These are phyloP conservation scores for Aptenodytes forsteri DNA, from an alignment of 2,113 vertebrate species.

Conservation along the genomic window DNA sequence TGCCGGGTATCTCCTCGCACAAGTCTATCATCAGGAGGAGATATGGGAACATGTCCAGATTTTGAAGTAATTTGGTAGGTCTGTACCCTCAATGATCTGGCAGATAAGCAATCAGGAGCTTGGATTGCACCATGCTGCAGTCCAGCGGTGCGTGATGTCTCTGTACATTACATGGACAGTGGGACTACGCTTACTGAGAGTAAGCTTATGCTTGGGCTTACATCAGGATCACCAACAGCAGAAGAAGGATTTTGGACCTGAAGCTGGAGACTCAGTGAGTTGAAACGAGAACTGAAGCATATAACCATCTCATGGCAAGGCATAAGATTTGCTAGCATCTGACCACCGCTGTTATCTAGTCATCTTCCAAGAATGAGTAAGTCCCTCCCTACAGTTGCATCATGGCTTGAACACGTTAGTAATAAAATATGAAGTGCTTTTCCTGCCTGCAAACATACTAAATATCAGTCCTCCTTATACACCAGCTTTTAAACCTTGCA, in stretches of 20 bases:
- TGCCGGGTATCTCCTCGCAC: neutral
- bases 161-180: neutral
- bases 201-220: neutral
- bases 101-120: neutral
- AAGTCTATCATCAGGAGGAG: neutral
- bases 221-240: neutral
- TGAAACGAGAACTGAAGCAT: neutral
- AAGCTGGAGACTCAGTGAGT: neutral
- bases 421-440: neutral
- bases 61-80: neutral
- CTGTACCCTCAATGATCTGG: neutral
- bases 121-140: neutral
- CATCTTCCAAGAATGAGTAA: neutral
- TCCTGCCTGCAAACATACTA: neutral
- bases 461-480: neutral
- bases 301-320: neutral
- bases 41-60: neutral
- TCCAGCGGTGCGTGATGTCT: accelerated
- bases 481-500: neutral
- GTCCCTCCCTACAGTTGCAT: neutral
- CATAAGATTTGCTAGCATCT: neutral
- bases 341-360: neutral
- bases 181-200: neutral
- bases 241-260: neutral
- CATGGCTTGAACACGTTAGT: neutral